phyloP scores from a whole-genome alignment of 2,888 invertebrate species.

The Drosophila affinis region DNA sequence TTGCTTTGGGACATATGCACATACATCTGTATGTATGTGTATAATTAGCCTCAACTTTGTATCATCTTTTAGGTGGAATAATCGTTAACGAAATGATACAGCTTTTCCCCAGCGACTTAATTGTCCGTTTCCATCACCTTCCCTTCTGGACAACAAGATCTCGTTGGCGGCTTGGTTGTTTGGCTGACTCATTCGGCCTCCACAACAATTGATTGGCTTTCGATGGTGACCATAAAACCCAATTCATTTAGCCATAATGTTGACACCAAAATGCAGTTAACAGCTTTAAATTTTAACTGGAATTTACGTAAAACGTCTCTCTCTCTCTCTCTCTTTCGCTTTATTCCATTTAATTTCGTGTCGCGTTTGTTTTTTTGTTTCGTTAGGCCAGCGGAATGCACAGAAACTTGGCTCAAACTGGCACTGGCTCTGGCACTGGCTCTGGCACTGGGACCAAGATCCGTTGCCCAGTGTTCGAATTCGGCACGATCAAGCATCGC shows the following conservation, averaged over 20 bases:
- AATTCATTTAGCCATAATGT: slow-evolving; percentile 65
- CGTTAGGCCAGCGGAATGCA: slow-evolving; percentile 71
- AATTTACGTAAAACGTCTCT: slow-evolving; percentile 50
- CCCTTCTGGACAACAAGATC: not conserved
- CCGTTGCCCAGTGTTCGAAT: slow-evolving; percentile 59
- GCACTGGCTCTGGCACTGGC: no score
- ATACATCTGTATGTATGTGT: no score
- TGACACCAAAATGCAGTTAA: slow-evolving; percentile 71
- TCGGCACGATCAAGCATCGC: slow-evolving; percentile 71
- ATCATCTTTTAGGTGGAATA: slow-evolving; percentile 21
- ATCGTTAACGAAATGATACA: slow-evolving; percentile 29
- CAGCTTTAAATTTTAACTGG: slow-evolving; percentile 58
- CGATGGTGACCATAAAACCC: slow-evolving; percentile 54
- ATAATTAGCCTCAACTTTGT: not conserved
- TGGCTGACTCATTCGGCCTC: slow-evolving; percentile 45
- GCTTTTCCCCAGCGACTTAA: slow-evolving; percentile 25
- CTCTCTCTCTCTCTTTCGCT: slow-evolving; percentile 8
- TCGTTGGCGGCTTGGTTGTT: not conserved
- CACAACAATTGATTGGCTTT: slow-evolving; percentile 74
- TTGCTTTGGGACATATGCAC: not conserved
- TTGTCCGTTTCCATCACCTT: slow-evolving; percentile 20
- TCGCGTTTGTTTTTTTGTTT: slow-evolving; percentile 9
- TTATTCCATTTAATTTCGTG: slow-evolving; percentile 37
- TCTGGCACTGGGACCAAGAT: not conserved
- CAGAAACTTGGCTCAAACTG: slow-evolving; percentile 16